Percentiles rank a stretch among this genome's conserved stretches.
phyloP scores from a whole-genome alignment of 2,113 vertebrate species.

The Festucalex cinctus region DNA sequence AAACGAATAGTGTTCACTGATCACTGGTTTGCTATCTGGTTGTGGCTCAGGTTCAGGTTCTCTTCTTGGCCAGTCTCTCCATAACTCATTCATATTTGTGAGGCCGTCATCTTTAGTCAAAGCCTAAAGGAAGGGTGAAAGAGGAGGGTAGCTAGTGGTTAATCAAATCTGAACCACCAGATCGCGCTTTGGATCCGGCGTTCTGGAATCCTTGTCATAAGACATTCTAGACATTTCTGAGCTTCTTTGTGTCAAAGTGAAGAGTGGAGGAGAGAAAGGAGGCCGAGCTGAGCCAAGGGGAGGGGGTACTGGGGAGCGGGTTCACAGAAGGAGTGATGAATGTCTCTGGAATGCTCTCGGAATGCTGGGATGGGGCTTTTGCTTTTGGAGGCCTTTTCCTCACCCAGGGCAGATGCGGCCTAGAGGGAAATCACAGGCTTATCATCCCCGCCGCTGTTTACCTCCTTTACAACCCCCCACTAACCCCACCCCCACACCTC shows the following conservation, averaged over 20 bases:
- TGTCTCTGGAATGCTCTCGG: constrained; percentile 54
- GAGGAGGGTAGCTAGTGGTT: neutral
- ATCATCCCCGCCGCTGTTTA: constrained; percentile 56
- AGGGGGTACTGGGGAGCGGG: constrained; percentile 26
- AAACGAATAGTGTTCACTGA: constrained; percentile 41
- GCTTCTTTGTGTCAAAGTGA: constrained; percentile 22
- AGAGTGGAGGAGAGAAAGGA: constrained; percentile 14
- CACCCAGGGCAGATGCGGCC: constrained; percentile 58
- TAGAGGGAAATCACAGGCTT: constrained; percentile 58
- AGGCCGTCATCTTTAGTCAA: no score
- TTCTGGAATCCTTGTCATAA: neutral
- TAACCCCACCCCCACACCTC: no score
- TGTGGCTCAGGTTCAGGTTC: constrained; percentile 6
- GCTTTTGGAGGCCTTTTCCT: constrained; percentile 29
- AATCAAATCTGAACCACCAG: no score
- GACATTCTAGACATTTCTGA: constrained; percentile 39
- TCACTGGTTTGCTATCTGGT: neutral
- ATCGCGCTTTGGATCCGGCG: neutral
- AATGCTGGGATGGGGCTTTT: constrained; percentile 51
- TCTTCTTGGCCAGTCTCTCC: constrained; percentile 29
- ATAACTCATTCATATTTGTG: constrained; percentile 45
- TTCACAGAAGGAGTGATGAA: constrained; percentile 46
- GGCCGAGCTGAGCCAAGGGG: constrained; percentile 7
- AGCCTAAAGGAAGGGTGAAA: no score
- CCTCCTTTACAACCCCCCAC: constrained; percentile 40